Conservation (phyloP, 1,140 invertebrate species). For the Phymorhynchus buccinoides region DNA sequence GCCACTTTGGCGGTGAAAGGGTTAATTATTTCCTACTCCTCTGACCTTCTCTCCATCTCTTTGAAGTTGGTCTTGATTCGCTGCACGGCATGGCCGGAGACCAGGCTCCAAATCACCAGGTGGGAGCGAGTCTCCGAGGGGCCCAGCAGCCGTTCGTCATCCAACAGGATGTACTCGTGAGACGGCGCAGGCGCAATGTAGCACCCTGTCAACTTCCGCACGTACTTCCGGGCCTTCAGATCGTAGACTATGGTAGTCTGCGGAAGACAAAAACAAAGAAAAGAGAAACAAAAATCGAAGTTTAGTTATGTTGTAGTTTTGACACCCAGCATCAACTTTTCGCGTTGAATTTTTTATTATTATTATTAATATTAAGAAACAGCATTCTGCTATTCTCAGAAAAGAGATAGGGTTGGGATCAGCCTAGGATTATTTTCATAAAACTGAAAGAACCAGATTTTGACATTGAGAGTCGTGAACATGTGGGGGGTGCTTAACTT, state of each 20-base stretch:
- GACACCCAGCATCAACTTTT: too few species aligned
- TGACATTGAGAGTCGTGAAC: too few species aligned
- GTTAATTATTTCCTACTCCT: too few species aligned
- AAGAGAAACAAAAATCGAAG: neutral
- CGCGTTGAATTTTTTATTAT: too few species aligned
- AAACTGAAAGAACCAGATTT: too few species aligned
- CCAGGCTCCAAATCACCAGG: conserved; percentile 70
- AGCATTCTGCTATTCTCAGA: too few species aligned
- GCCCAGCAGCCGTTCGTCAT: conserved; percentile 67
- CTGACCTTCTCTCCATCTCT: conserved; percentile 52
- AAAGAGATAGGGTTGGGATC: too few species aligned
- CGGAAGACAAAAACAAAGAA: neutral
- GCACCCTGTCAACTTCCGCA: conserved; percentile 62
- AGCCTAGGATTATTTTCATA: too few species aligned
- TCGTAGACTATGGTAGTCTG: conserved; percentile 67
- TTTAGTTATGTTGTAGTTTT: too few species aligned
- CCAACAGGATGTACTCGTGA: conserved; percentile 68
- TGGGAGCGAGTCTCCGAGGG: conserved; percentile 68
- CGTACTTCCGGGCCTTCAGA: conserved; percentile 63
- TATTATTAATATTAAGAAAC: too few species aligned
- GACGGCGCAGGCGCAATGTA: conserved; percentile 68
- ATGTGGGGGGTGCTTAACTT: too few species aligned
- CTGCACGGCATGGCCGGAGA: conserved; percentile 61
- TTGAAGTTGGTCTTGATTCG: conserved; percentile 66
- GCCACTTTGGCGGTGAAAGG: too few species aligned